Percentiles rank a stretch among this genome's conserved stretches.
Evolutionary conservation across 2,888 invertebrate genomes (phyloP).

Genomic region (Creontiades dilutus): DNA sequence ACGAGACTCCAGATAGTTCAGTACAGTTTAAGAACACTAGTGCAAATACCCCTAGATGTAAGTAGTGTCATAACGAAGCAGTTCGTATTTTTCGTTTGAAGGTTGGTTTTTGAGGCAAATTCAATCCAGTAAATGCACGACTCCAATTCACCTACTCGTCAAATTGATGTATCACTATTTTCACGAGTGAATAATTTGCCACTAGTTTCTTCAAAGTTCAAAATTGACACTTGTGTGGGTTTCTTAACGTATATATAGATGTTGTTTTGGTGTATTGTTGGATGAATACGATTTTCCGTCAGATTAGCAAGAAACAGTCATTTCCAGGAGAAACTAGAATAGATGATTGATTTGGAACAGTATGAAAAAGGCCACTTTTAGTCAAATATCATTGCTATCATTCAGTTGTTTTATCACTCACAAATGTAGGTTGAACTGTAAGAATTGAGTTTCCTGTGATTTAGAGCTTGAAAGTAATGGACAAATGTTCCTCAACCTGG

Average conservation of each 20-base stretch:
- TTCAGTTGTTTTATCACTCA: too few species aligned
- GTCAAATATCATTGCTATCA: too few species aligned
- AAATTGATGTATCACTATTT: background rate
- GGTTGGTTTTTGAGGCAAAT: slow-evolving; percentile 3
- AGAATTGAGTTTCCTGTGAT: too few species aligned
- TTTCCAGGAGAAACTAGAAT: too few species aligned
- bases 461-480: too few species aligned
- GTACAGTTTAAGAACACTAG: slow-evolving; percentile 28
- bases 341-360: too few species aligned
- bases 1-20: background rate
- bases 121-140: background rate
- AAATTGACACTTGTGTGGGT: background rate
- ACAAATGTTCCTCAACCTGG: too few species aligned
- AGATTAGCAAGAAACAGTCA: background rate
- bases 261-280: background rate
- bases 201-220: background rate
- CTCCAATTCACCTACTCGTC: background rate
- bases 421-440: too few species aligned
- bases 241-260: background rate
- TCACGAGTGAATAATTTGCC: background rate
- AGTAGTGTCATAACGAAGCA: background rate
- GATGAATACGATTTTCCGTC: background rate
- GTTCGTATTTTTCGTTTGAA: background rate
- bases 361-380: too few species aligned
- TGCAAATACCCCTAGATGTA: slow-evolving; percentile 24